Conservation (phyloP, 2,888 invertebrate species). For the Actias luna region DNA sequence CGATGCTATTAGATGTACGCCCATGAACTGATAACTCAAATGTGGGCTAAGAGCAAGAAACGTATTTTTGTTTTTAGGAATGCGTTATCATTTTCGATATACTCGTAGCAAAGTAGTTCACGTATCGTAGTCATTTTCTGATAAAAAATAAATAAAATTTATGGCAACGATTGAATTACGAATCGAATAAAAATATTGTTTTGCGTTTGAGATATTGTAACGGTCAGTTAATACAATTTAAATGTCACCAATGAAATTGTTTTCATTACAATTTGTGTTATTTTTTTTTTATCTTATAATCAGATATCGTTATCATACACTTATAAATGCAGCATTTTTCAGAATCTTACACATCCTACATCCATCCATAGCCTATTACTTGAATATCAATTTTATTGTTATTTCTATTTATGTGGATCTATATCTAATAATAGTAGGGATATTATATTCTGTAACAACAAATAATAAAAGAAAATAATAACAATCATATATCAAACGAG, state of each 20-base stretch:
- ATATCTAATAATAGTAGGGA: slow-evolving; percentile 8
- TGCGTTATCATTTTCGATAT: not conserved
- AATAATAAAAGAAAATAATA: not conserved
- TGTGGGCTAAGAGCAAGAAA: too few relatives aligned
- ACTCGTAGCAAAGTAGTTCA: not conserved
- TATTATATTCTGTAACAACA: not conserved
- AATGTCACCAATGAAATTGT: not conserved
- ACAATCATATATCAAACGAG: not conserved
- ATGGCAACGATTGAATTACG: too few relatives aligned
- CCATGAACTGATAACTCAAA: too few relatives aligned
- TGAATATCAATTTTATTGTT: slow-evolving; percentile 3
- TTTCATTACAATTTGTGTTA: not conserved
- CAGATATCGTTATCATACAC: too few relatives aligned
- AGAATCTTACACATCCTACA: too few relatives aligned
- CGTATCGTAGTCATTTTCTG: not conserved
- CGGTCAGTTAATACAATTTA: not conserved
- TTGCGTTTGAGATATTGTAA: not conserved
- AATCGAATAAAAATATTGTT: too few relatives aligned
- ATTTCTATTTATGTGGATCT: not conserved
- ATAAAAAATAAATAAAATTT: too few relatives aligned
- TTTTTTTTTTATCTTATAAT: too few relatives aligned
- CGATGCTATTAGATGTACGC: not conserved
- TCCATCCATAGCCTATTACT: slow-evolving; percentile 6
- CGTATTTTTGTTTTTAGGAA: too few relatives aligned
- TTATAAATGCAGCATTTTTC: too few relatives aligned